Percentiles rank a stretch among this genome's conserved stretches.
phyloP scores from a whole-genome alignment of 2,113 vertebrate species.

The Chaenocephalus aceratus region DNA sequence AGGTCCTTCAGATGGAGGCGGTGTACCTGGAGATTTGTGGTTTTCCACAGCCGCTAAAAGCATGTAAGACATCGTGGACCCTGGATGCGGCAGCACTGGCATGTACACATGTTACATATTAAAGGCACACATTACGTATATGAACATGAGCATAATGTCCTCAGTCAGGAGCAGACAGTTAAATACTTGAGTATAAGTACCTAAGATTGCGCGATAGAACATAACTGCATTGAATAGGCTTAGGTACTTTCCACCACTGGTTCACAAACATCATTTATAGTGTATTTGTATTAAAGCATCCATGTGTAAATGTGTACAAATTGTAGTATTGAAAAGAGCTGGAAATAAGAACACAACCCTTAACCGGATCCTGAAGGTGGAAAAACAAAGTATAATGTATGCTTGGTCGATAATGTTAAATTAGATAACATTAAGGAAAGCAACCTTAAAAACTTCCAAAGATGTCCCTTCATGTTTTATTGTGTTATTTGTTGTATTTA shows the following conservation, averaged over 20 bases:
- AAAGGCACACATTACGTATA: no score
- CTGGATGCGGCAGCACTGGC: no score
- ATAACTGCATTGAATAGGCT: neutral
- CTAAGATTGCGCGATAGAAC: no score
- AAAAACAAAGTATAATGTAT: conserved; percentile 1
- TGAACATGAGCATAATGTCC: no score
- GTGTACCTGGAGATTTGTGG: no score
- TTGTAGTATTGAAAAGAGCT: neutral
- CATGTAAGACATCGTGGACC: neutral
- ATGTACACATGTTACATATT: no score
- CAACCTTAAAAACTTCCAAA: conserved; percentile 4
- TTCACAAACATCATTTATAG: no score
- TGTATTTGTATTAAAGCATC: no score
- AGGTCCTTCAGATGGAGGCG: no score
- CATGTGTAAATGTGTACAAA: neutral
- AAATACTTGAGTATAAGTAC: no score
- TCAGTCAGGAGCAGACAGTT: no score
- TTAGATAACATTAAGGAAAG: conserved; percentile 7
- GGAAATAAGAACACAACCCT: neutral
- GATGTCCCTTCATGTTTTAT: neutral
- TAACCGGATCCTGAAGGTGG: neutral
- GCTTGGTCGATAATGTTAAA: neutral
- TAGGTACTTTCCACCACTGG: no score
- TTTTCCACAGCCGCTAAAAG: neutral
- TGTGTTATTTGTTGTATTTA: neutral